Evolutionary conservation across 2,888 invertebrate genomes (phyloP).

Genomic region (Trachelus tabidus): DNA sequence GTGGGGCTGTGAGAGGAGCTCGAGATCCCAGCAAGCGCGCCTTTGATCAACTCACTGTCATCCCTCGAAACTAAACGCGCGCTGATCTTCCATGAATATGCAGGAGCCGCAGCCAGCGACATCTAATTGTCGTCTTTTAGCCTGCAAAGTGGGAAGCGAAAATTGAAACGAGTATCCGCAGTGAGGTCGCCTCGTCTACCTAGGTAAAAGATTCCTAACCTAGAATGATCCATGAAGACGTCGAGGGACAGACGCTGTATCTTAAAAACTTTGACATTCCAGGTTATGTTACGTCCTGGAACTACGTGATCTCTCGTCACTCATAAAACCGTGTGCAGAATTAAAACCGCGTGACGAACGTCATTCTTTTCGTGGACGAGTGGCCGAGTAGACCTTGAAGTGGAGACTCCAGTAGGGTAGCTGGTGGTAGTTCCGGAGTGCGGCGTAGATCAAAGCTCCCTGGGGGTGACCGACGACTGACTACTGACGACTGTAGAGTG

Average conservation of each 20-base stretch:
- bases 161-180: slow-evolving; percentile 16
- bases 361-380: slow-evolving; percentile 38
- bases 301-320: not conserved
- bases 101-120: slow-evolving; percentile 39
- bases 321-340: slow-evolving; percentile 9
- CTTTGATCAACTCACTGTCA: slow-evolving; percentile 62
- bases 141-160: slow-evolving; percentile 11
- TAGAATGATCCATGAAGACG: not conserved
- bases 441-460: slow-evolving; percentile 63
- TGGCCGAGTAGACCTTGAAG: slow-evolving; percentile 34
- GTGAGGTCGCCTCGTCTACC: not conserved
- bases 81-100: slow-evolving; percentile 60
- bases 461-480: slow-evolving; percentile 54
- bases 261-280: not conserved
- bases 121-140: slow-evolving; percentile 57
- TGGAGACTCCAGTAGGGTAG: slow-evolving; percentile 44
- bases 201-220: not conserved
- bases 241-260: not conserved
- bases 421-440: slow-evolving; percentile 43
- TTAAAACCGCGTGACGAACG: slow-evolving; percentile 36
- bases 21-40: slow-evolving; percentile 43
- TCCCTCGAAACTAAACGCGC: slow-evolving; percentile 57
- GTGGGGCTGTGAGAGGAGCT: slow-evolving; percentile 52
- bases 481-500: slow-evolving; percentile 8
- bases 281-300: not conserved